Base-by-base conservation (phyloP, 1,140 invertebrate genomes). In the Tachypleus tridentatus region DNA sequence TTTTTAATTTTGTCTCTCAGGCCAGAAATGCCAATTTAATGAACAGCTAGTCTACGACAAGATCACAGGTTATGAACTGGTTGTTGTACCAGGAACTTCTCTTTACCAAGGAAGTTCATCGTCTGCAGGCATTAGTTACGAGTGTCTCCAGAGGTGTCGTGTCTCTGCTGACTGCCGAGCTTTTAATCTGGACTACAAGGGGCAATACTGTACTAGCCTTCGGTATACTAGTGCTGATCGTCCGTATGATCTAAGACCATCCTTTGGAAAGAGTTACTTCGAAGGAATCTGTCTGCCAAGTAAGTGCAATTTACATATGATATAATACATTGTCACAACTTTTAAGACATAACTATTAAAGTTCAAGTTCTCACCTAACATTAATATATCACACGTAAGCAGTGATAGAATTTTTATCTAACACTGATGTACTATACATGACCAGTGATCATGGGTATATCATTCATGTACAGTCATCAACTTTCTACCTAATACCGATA, bases 151-250 rank as follows among this genome's bases (percentile, higher is more conserved):
- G 10, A 63, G 72, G 57, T 80, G 78, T 69, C 71, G 76, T 62
- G 70, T 70, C 58, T 71, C 75, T 53, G 63, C 74, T 4, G 72
- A 72, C 49, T 80, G 78, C 68, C 72, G 73, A 57, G 76, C 75
- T 49, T 80, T 80, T 65, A 77, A 78, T 59, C 65, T 79, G 60
- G 76, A 80, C 66, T 79, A 79, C 70, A 75, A 76, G 54, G 50
- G 66, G 9, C 64, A 64, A 49, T 63, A 67, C 54, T 67, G 66
- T 11, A 58, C 51, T 11, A 67, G 59, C 29, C 57, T 67, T 3
- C 63, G 62, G 11, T 59, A 67, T 29, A 29, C 29, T 29, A 29
- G 29, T 29, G 29, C 29, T 29, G 29, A 29, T 29, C 29, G 29
- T 29, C 29, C 29, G 29, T 29, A 29, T 29, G 76, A 77, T 63